These are phyloP conservation scores for Gymnodraco acuticeps DNA, from an alignment of 2,797 vertebrate species.

Conservation along the genomic window DNA sequence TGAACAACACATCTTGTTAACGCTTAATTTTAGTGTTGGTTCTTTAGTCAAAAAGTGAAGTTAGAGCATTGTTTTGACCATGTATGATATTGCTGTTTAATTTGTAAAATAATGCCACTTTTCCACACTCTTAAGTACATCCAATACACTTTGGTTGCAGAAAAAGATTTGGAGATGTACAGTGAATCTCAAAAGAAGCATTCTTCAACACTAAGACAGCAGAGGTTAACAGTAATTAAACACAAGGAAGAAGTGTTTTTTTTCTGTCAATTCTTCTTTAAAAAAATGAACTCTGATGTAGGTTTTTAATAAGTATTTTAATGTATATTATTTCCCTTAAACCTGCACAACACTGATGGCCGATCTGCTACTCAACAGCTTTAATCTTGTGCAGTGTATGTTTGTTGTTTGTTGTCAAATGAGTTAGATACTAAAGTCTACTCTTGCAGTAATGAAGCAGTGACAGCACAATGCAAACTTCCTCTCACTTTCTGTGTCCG, in stretches of 20 bases:
- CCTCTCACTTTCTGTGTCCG: slow-evolving; percentile 31
- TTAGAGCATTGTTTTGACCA: too few relatives aligned
- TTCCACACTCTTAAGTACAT: background rate
- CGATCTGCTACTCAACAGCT: background rate
- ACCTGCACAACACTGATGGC: background rate
- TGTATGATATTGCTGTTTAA: background rate
- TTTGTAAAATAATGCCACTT: background rate
- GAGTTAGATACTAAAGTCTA: background rate
- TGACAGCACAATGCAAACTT: slow-evolving; percentile 8
- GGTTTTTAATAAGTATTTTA: background rate
- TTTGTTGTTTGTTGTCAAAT: background rate
- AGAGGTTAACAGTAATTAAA: too few relatives aligned
- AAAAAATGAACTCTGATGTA: background rate
- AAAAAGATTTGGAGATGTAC: background rate
- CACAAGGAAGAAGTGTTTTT: too few relatives aligned
- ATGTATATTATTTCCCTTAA: background rate
- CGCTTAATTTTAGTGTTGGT: too few relatives aligned
- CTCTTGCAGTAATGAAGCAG: background rate
- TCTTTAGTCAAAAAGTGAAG: too few relatives aligned
- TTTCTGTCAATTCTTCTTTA: too few relatives aligned
- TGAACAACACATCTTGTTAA: too few relatives aligned
- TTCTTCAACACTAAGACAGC: too few relatives aligned
- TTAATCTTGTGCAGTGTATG: background rate
- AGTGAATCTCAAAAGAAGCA: background rate
- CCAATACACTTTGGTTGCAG: background rate